A percentile compares a stretch with the other conserved stretches of the same genome.
Conservation (phyloP, 2,797 vertebrate species). For the Tauraco hartlaubi region DNA sequence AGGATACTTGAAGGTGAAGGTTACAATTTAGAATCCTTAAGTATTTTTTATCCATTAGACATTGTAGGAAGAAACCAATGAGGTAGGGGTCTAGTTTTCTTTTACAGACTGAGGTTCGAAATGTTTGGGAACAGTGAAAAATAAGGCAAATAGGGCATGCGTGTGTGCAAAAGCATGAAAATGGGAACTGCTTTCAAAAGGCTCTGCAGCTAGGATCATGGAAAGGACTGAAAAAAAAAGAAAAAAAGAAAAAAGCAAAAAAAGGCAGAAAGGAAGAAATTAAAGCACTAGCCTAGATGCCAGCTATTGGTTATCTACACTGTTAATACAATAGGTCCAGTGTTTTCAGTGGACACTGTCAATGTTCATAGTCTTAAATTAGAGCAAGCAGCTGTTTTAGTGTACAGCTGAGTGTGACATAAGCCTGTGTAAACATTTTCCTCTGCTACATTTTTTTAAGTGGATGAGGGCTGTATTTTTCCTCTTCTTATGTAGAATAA, state of each 20-base stretch:
- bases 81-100: not conserved
- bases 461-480: not conserved
- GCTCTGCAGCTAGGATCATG: not conserved
- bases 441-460: constrained; percentile 43
- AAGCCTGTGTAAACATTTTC: constrained; percentile 50
- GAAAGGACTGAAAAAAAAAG: not conserved
- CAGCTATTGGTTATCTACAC: not conserved
- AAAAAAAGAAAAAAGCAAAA: not conserved
- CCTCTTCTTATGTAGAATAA: not conserved
- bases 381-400: constrained; percentile 68
- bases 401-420: constrained; percentile 66
- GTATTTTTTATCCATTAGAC: not conserved
- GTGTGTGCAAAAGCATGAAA: not conserved
- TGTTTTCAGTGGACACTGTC: constrained; percentile 42
- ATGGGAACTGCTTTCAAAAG: not conserved
- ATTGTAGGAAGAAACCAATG: not conserved
- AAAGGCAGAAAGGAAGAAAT: not conserved
- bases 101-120: not conserved
- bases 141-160: not conserved
- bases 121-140: not conserved
- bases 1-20: not conserved
- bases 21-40: not conserved
- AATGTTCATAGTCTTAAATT: constrained; percentile 56
- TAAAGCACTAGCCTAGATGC: not conserved
- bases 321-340: constrained; percentile 41